Conservation (phyloP, 2,888 invertebrate species). For the Caenorhabditis imperialis region DNA sequence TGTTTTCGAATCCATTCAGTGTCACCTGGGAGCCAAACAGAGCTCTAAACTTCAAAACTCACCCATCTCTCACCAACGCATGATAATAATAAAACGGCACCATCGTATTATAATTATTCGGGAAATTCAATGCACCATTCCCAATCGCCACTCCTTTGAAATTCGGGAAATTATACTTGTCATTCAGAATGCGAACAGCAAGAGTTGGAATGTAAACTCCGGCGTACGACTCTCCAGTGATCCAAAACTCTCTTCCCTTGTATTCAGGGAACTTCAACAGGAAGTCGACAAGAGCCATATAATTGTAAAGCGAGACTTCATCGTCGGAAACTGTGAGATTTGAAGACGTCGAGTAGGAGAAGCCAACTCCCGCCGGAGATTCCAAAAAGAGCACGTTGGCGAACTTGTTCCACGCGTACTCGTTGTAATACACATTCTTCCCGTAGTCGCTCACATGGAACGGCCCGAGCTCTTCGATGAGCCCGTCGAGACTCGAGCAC, state of each 20-base stretch:
- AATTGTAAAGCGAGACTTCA: slow-evolving; percentile 79
- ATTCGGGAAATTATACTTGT: slow-evolving; percentile 64
- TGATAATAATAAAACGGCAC: slow-evolving; percentile 72
- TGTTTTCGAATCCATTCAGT: too few species aligned
- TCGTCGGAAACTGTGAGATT: slow-evolving; percentile 77
- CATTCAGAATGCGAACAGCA: slow-evolving; percentile 56
- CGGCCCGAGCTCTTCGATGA: slow-evolving; percentile 79
- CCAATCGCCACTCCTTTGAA: slow-evolving; percentile 79
- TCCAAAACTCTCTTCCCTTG: slow-evolving; percentile 79
- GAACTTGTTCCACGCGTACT: slow-evolving; percentile 77
- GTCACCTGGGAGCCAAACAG: too few species aligned
- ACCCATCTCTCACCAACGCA: slow-evolving; percentile 68
- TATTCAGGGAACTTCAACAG: slow-evolving; percentile 80
- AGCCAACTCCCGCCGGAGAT: slow-evolving; percentile 81
- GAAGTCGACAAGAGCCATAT: slow-evolving; percentile 79
- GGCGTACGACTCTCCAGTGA: slow-evolving; percentile 79
- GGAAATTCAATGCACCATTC: slow-evolving; percentile 79
- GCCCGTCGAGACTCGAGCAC: slow-evolving; percentile 73
- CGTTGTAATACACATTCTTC: slow-evolving; percentile 66
- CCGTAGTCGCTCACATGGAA: slow-evolving; percentile 75
- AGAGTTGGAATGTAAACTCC: slow-evolving; percentile 80
- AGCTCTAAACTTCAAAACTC: not conserved
- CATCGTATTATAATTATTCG: slow-evolving; percentile 67
- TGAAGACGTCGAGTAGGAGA: slow-evolving; percentile 79
- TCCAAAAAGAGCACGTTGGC: slow-evolving; percentile 81